A percentile compares a stretch with the other conserved stretches of the same genome.
Evolutionary conservation across 2,797 vertebrate genomes (phyloP).

Genomic region (Melopsittacus undulatus): DNA sequence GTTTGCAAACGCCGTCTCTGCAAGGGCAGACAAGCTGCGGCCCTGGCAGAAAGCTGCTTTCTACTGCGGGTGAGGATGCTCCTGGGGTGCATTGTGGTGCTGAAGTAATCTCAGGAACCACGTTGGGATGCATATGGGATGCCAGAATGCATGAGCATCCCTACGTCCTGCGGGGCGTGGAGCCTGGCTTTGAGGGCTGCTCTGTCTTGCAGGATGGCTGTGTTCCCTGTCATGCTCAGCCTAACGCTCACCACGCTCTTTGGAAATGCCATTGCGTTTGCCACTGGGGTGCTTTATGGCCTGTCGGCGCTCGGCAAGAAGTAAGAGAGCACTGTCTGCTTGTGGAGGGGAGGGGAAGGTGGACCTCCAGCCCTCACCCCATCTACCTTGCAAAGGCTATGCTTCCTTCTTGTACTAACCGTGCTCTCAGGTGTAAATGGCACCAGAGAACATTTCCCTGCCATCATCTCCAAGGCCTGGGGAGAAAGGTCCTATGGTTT

Average conservation of each 20-base stretch:
- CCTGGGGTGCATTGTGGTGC: background rate
- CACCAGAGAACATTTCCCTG: background rate
- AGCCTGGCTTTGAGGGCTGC: background rate
- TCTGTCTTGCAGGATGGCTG: slow-evolving; percentile 84
- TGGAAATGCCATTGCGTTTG: slow-evolving; percentile 93
- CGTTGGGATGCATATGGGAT: fast-evolving
- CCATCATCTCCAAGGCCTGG: background rate
- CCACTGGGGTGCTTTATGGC: slow-evolving; percentile 94
- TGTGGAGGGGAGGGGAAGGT: background rate
- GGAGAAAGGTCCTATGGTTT: background rate
- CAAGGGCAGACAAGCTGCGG: slow-evolving; percentile 84
- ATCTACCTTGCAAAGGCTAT: background rate
- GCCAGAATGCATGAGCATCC: fast-evolving
- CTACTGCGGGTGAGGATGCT: slow-evolving; percentile 90
- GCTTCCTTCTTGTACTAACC: background rate
- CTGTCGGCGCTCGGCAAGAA: slow-evolving; percentile 93
- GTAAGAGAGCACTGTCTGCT: slow-evolving; percentile 74
- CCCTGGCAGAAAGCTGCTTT: slow-evolving; percentile 96
- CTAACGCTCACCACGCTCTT: slow-evolving; percentile 92
- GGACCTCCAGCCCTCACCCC: background rate
- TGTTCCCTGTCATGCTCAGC: slow-evolving; percentile 87
- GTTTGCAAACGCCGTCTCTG: slow-evolving; percentile 87
- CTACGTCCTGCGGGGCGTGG: fast-evolving
- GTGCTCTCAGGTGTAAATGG: fast-evolving
- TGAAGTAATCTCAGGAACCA: fast-evolving